Evolutionary conservation across 2,888 invertebrate genomes (phyloP).

Genomic region (Cybosia mesomella): DNA sequence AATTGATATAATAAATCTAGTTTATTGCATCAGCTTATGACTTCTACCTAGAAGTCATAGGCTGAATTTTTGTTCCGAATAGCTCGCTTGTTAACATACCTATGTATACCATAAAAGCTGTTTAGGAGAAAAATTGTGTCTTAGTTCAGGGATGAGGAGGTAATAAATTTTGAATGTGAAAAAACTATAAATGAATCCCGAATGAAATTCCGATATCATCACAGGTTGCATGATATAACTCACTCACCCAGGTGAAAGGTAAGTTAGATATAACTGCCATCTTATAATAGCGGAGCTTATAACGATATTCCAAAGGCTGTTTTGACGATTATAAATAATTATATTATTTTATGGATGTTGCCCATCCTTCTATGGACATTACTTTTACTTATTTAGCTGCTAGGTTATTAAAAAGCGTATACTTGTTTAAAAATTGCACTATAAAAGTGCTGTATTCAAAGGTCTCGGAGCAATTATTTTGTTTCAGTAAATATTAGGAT

Average conservation of each 20-base stretch:
- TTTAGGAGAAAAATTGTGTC: no score
- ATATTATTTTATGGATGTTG: constrained; percentile 33
- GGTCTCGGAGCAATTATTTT: constrained; percentile 50
- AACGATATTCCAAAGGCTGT: constrained; percentile 34
- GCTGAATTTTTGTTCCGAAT: no score
- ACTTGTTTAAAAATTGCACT: constrained; percentile 57
- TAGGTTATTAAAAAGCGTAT: constrained; percentile 57
- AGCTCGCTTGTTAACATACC: no score
- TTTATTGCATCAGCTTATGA: no score
- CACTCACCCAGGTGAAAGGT: background rate
- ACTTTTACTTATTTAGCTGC: constrained; percentile 36
- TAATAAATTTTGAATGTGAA: no score
- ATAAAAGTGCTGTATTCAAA: constrained; percentile 57
- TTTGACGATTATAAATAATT: constrained; percentile 34
- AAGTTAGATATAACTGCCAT: background rate
- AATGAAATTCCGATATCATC: no score
- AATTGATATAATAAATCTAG: no score
- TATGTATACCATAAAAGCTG: no score
- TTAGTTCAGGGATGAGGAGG: no score
- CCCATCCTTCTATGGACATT: constrained; percentile 33
- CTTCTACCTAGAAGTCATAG: no score
- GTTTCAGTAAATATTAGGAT: constrained; percentile 52
- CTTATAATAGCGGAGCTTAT: constrained; percentile 2
- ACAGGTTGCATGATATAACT: no score
- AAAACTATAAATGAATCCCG: no score